phyloP scores from a whole-genome alignment of 2,113 vertebrate species.

The Saimiri boliviensis region DNA sequence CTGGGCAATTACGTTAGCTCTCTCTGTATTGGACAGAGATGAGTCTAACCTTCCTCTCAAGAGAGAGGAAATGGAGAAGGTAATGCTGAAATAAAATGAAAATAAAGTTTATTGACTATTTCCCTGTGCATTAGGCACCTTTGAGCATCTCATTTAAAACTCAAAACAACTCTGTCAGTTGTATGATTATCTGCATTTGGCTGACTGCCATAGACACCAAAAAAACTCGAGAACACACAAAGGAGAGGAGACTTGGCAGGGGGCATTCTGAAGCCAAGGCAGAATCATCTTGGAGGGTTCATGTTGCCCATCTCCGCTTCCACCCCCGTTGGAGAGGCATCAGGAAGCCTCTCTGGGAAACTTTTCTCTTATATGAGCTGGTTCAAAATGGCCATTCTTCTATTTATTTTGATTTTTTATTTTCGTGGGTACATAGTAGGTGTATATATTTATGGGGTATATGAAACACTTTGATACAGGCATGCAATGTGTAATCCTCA shows the following conservation, averaged over 20 bases:
- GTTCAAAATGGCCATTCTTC: neutral
- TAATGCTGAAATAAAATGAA: neutral
- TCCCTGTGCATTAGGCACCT: neutral
- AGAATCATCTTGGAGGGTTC: accelerated
- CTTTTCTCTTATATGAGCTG: neutral
- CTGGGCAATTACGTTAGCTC: neutral
- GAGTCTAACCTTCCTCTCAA: neutral
- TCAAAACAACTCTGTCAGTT: accelerated
- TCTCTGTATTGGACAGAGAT: neutral
- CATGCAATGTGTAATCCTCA: too few species aligned
- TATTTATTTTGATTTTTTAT: neutral
- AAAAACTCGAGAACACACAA: neutral
- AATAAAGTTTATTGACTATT: neutral
- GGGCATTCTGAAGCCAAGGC: neutral
- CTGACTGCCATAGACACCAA: too few species aligned
- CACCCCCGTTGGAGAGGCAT: neutral
- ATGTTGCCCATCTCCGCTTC: too few species aligned
- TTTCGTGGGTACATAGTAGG: neutral
- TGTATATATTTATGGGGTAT: too few species aligned
- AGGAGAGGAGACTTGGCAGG: neutral
- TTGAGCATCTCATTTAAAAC: neutral
- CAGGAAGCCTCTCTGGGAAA: neutral
- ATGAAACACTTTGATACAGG: too few species aligned
- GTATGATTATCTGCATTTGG: neutral
- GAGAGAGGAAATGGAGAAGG: neutral